Conservation (phyloP, 2,888 invertebrate species). For the Harpalus rufipes region DNA sequence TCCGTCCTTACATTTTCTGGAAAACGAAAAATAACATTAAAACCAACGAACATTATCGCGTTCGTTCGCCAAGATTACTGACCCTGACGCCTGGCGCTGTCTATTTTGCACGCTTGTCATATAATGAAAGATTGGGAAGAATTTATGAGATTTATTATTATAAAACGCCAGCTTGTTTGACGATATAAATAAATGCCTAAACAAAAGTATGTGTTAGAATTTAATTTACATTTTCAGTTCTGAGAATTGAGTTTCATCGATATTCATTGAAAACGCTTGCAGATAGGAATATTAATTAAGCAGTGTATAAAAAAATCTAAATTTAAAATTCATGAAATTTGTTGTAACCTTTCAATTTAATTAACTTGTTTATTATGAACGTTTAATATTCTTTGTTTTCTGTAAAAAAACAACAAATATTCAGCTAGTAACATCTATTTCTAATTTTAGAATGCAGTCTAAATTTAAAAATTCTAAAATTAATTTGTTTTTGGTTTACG, state of each 20-base stretch:
- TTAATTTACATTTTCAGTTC: neutral
- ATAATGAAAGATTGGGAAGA: neutral
- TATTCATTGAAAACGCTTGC: neutral
- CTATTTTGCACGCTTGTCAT: neutral
- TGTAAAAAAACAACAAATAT: too few relatives aligned
- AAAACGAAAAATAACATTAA: constrained; percentile 18
- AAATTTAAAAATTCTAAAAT: too few relatives aligned
- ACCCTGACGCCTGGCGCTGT: constrained; percentile 2
- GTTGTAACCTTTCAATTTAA: too few relatives aligned
- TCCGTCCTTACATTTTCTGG: constrained; percentile 24
- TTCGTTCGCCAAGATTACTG: constrained; percentile 4
- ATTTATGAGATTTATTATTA: neutral
- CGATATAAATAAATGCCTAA: neutral
- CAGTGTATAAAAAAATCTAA: too few relatives aligned
- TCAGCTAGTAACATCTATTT: too few relatives aligned
- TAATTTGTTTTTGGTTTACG: too few relatives aligned
- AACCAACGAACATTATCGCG: constrained; percentile 29
- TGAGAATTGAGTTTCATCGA: neutral
- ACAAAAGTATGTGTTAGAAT: neutral
- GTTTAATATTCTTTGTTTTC: too few relatives aligned
- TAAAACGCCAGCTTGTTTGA: neutral
- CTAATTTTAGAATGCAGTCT: too few relatives aligned
- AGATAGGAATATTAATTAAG: too few relatives aligned
- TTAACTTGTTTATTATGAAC: too few relatives aligned
- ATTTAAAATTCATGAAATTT: too few relatives aligned